phyloP scores from a whole-genome alignment of 1,140 invertebrate species.

The Bicyclus anynana region DNA sequence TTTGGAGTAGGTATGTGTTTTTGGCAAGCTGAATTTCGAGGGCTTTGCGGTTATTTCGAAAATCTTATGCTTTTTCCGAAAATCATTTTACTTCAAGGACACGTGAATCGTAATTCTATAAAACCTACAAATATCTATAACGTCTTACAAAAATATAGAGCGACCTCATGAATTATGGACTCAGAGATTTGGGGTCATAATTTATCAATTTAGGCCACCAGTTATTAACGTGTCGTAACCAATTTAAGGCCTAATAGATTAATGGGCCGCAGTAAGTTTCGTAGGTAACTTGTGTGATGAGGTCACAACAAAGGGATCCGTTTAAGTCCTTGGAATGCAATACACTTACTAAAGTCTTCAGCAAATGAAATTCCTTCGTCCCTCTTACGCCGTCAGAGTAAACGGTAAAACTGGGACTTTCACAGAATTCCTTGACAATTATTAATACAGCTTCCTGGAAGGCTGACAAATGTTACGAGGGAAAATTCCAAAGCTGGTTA shows the following conservation, averaged over 20 bases:
- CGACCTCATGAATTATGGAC: not conserved
- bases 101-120: too few species aligned
- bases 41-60: too few species aligned
- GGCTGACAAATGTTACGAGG: not conserved
- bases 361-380: conserved; percentile 39
- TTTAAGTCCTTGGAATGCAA: conserved; percentile 21
- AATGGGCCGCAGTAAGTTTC: not conserved
- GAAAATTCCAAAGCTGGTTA: not conserved
- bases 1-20: too few species aligned
- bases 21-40: too few species aligned
- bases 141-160: not conserved
- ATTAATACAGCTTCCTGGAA: not conserved
- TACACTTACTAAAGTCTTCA: conserved; percentile 21
- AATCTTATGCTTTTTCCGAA: too few species aligned
- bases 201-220: not conserved
- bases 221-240: not conserved
- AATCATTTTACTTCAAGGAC: too few species aligned
- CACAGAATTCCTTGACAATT: conserved; percentile 1
- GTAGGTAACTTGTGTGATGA: conserved; percentile 1
- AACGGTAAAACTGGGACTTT: conserved; percentile 1
- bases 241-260: not conserved
- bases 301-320: conserved; percentile 23
- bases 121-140: too few species aligned
- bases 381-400: conserved; percentile 12
- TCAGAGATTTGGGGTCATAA: not conserved